phyloP scores from a whole-genome alignment of 2,113 vertebrate species.

The Oophaga pumilio region DNA sequence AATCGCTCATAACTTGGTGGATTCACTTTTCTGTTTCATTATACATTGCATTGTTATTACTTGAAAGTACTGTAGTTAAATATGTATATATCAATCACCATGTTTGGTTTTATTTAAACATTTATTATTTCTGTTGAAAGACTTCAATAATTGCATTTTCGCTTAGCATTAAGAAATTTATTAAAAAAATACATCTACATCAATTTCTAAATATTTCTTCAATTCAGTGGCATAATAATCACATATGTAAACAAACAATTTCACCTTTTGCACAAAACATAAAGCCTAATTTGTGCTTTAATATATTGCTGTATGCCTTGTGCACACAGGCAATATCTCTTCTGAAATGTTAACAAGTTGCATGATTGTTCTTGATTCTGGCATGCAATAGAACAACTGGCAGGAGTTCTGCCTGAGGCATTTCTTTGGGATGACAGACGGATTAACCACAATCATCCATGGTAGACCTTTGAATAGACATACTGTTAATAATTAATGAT shows the following conservation, averaged over 20 bases:
- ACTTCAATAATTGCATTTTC: not conserved
- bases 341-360: constrained; percentile 36
- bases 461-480: constrained; percentile 44
- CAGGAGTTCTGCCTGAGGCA: constrained; percentile 52
- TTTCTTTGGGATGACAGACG: constrained; percentile 52
- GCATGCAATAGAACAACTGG: constrained; percentile 49
- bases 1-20: not conserved
- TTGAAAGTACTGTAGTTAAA: not conserved
- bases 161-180: not conserved
- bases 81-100: not conserved
- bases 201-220: not conserved
- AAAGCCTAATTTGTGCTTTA: constrained; percentile 2
- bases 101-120: not conserved
- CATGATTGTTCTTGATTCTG: constrained; percentile 41
- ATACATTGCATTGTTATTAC: not conserved
- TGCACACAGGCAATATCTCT: constrained; percentile 20
- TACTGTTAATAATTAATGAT: constrained; percentile 48
- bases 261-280: not conserved
- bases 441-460: constrained; percentile 52
- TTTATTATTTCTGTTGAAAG: not conserved
- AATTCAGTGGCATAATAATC: not conserved
- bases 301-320: not conserved
- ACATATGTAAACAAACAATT: constrained; percentile 2
- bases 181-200: not conserved
- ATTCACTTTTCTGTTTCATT: not conserved